These are phyloP conservation scores for Acanthurus lineatus DNA, from an alignment of 2,797 vertebrate species.

Conservation along the genomic window DNA sequence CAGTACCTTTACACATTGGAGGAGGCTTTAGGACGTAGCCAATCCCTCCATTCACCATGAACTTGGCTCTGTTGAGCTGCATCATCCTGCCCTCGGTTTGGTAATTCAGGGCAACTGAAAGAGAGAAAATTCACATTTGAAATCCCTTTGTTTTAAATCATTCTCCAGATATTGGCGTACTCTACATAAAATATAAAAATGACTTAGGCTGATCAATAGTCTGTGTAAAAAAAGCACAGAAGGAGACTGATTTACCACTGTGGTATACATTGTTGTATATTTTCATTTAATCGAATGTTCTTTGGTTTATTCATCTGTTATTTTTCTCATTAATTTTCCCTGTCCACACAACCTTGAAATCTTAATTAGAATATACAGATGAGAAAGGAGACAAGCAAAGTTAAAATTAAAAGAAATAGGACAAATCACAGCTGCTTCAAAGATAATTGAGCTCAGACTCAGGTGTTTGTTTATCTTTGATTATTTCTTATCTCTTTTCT, in stretches of 20 bases:
- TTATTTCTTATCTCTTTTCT: not conserved
- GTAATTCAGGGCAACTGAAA: slow-evolving; percentile 97
- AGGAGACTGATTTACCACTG: not conserved
- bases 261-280: not conserved
- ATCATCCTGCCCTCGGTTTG: slow-evolving; percentile 98
- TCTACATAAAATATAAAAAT: not conserved
- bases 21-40: slow-evolving; percentile 97
- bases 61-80: slow-evolving; percentile 98
- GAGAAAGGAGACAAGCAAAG: not conserved
- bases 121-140: not conserved
- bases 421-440: not conserved
- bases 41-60: slow-evolving; percentile 94
- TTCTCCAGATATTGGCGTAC: not conserved
- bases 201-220: too few species aligned
- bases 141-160: not conserved
- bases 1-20: slow-evolving; percentile 95
- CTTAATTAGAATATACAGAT: slow-evolving; percentile 3
- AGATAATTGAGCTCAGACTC: not conserved
- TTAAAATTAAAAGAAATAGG: not conserved
- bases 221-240: too few species aligned
- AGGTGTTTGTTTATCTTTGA: not conserved
- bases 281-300: not conserved
- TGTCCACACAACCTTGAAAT: slow-evolving; percentile 3
- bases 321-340: slow-evolving; percentile 10
- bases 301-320: not conserved